Evolutionary conservation across 1,140 invertebrate species (phyloP).

Genomic region (Penaeus vannamei): DNA sequence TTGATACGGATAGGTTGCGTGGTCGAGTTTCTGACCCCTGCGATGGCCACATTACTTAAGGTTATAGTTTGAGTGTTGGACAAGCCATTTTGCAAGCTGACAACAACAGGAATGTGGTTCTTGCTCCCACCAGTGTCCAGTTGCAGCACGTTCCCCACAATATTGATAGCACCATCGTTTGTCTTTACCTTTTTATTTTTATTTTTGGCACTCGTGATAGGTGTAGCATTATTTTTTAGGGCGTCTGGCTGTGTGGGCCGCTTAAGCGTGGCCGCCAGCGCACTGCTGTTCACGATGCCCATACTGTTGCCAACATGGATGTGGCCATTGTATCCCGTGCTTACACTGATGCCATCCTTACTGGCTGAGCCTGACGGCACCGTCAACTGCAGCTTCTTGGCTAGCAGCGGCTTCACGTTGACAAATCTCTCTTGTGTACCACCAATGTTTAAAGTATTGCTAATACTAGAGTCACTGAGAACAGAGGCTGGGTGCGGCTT

Average conservation of each 20-base stretch:
- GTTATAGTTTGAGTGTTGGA: conserved; percentile 64
- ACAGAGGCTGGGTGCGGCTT: conserved; percentile 62
- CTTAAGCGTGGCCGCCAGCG: conserved; percentile 56
- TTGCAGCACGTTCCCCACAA: conserved; percentile 66
- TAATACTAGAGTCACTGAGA: conserved; percentile 50
- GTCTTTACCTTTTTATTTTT: conserved; percentile 68
- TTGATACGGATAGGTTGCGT: conserved; percentile 65
- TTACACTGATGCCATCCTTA: conserved; percentile 67
- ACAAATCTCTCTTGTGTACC: conserved; percentile 63
- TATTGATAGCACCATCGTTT: conserved; percentile 67
- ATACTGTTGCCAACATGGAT: conserved; percentile 63
- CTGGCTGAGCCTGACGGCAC: conserved; percentile 60
- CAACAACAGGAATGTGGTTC: conserved; percentile 68
- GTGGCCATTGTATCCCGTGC: conserved; percentile 67
- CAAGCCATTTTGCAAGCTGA: conserved; percentile 67
- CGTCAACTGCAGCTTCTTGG: conserved; percentile 65
- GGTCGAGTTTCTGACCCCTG: conserved; percentile 64
- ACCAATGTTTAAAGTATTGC: conserved; percentile 57
- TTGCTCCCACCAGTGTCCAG: conserved; percentile 66
- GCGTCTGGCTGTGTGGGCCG: conserved; percentile 54
- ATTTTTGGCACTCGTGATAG: conserved; percentile 63
- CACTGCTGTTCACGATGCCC: conserved; percentile 61
- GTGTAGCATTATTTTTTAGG: conserved; percentile 59
- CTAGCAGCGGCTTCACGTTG: conserved; percentile 66
- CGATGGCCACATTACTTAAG: conserved; percentile 66